Conservation (phyloP, 2,797 vertebrate species). For the Fistularia tabacaria region DNA sequence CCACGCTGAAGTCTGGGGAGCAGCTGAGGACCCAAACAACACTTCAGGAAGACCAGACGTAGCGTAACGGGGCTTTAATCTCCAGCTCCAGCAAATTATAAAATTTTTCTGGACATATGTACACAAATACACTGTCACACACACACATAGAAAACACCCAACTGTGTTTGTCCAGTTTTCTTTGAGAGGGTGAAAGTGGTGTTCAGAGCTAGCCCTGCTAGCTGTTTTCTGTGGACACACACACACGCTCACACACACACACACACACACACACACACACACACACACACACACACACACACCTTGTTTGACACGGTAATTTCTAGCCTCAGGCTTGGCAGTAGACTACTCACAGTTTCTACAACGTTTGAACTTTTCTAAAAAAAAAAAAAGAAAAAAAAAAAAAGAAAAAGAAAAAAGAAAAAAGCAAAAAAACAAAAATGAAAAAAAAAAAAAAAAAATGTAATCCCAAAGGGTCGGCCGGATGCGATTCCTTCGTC, state of each 20-base stretch:
- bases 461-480: constrained; percentile 12
- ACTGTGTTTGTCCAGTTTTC: constrained; percentile 39
- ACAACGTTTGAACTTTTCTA: constrained; percentile 17
- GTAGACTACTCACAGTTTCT: constrained; percentile 38
- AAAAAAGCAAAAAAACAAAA: too few species aligned
- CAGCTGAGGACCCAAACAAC: too few species aligned
- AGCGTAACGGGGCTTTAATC: not conserved
- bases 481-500: constrained; percentile 3
- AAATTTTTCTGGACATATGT: constrained; percentile 65
- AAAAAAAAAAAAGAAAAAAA: not conserved
- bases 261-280: constrained; percentile 4
- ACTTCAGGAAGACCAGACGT: not conserved
- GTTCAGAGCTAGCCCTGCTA: constrained; percentile 72
- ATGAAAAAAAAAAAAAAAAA: constrained; percentile 10
- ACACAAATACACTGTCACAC: constrained; percentile 52
- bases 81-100: constrained; percentile 64
- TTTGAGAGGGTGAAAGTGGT: constrained; percentile 20
- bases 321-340: constrained; percentile 54
- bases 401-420: too few species aligned
- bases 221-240: constrained; percentile 33
- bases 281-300: constrained; percentile 4
- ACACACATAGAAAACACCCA: constrained; percentile 42
- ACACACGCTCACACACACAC: constrained; percentile 5
- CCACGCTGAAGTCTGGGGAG: too few species aligned
- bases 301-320: constrained; percentile 47